These are phyloP conservation scores for Andricus curvator DNA, from an alignment of 2,888 invertebrate species.

Conservation along the genomic window DNA sequence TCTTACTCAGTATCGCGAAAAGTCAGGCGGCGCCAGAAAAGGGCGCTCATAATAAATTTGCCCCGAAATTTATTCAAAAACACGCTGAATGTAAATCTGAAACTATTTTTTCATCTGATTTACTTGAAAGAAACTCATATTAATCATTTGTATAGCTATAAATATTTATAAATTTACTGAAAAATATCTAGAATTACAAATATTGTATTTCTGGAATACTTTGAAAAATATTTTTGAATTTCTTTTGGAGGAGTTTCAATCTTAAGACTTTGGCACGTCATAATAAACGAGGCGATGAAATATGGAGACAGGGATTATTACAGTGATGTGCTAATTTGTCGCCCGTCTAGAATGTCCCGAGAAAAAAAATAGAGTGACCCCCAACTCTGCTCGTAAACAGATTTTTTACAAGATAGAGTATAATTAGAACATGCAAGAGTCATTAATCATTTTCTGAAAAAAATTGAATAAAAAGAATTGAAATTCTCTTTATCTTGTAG, in stretches of 20 bases:
- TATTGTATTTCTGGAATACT: background rate
- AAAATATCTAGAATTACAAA: too few species aligned
- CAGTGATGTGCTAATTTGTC: constrained; percentile 29
- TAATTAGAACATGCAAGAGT: background rate
- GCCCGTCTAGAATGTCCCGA: background rate
- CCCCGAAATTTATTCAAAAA: background rate
- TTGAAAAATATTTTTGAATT: background rate
- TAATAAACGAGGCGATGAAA: constrained; percentile 23
- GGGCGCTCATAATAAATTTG: background rate
- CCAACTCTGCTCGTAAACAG: background rate
- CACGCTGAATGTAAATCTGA: background rate
- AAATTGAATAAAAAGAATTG: background rate
- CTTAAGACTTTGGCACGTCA: constrained; percentile 15
- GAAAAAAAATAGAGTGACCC: background rate
- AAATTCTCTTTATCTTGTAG: background rate
- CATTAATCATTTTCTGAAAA: background rate
- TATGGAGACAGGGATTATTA: constrained; percentile 19
- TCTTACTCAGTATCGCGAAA: constrained; percentile 9
- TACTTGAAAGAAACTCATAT: background rate
- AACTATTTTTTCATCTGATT: background rate
- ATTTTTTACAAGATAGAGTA: background rate
- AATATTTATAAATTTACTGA: too few species aligned
- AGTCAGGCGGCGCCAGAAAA: background rate
- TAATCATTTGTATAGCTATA: background rate
- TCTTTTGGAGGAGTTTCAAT: background rate